Percentiles rank a stretch among this genome's conserved stretches.
These are phyloP conservation scores for Urocyon cinereoargenteus DNA, from an alignment of 2,797 vertebrate species.

Conservation along the genomic window DNA sequence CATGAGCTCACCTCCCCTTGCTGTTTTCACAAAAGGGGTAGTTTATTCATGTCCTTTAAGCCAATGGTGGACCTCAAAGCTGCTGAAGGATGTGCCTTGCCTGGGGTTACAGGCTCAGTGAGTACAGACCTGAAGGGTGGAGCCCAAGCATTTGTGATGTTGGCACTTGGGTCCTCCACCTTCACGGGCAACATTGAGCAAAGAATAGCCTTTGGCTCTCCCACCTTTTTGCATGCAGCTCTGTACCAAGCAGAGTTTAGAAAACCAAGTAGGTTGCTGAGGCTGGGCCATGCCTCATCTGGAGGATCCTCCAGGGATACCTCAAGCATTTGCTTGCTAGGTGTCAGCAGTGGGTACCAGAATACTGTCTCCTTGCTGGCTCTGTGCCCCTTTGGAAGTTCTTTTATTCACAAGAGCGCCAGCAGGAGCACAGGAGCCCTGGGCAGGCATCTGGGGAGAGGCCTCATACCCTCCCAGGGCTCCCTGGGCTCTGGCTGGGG, in stretches of 20 bases:
- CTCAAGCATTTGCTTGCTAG: background rate
- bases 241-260: background rate
- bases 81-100: background rate
- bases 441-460: background rate
- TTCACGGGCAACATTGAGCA: background rate
- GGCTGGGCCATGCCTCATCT: no score
- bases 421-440: background rate
- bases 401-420: background rate
- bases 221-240: background rate
- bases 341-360: background rate
- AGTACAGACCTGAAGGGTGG: background rate
- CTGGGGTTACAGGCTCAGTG: background rate
- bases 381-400: background rate
- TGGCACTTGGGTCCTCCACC: background rate
- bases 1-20: conserved; percentile 67
- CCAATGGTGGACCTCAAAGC: conserved; percentile 64
- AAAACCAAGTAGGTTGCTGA: background rate
- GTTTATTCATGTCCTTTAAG: background rate
- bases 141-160: background rate
- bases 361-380: background rate
- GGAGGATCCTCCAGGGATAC: background rate
- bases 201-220: background rate
- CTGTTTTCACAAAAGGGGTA: background rate
- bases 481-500: background rate
- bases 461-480: background rate